Evolutionary conservation across 2,888 invertebrate species (phyloP).

Genomic region (Lissonota sp.): DNA sequence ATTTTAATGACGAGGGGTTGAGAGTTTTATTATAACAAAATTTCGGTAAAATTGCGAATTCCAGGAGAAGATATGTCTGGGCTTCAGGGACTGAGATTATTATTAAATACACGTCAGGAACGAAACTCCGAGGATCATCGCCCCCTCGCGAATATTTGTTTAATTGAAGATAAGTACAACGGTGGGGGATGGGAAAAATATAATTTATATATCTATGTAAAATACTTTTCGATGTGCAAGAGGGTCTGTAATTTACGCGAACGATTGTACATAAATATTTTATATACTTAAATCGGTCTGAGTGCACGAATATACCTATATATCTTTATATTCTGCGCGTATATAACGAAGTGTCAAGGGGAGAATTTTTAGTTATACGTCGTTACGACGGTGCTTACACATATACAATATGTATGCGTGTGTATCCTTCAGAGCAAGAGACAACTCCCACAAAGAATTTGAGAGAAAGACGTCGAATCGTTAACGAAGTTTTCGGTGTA

Average conservation of each 20-base stretch:
- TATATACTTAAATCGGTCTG: slow-evolving; percentile 39
- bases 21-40: slow-evolving; percentile 15
- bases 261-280: slow-evolving; percentile 47
- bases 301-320: slow-evolving; percentile 21
- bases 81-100: too few species aligned
- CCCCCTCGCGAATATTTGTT: slow-evolving; percentile 58
- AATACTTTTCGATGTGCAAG: slow-evolving; percentile 12
- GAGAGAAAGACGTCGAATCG: slow-evolving; percentile 66
- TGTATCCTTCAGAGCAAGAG: slow-evolving; percentile 24
- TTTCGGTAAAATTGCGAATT: slow-evolving; percentile 22
- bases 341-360: slow-evolving; percentile 9
- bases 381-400: neutral
- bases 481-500: slow-evolving; percentile 79
- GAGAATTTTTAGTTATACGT: slow-evolving; percentile 24
- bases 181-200: neutral
- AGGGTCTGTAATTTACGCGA: slow-evolving; percentile 33
- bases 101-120: neutral
- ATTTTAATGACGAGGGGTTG: too few species aligned
- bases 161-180: slow-evolving; percentile 60
- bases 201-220: neutral
- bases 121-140: slow-evolving; percentile 29
- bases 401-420: neutral
- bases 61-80: slow-evolving; percentile 5
- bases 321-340: slow-evolving; percentile 6
- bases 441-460: slow-evolving; percentile 9